These are phyloP conservation scores for Margarornis squamiger DNA, from an alignment of 2,797 vertebrate genomes.

Conservation along the genomic window DNA sequence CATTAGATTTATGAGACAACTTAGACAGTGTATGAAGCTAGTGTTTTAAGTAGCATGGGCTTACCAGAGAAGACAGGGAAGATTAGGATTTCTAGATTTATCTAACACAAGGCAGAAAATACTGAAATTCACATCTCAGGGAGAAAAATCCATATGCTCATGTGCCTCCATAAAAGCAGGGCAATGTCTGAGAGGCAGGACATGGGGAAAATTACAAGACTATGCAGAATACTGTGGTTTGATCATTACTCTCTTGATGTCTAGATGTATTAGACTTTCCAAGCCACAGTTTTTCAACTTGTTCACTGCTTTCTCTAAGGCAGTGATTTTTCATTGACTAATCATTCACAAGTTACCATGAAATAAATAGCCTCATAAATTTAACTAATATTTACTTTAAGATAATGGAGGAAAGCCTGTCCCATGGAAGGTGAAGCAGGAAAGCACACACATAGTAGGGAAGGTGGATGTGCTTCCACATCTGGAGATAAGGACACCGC, in stretches of 20 bases:
- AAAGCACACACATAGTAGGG: background rate
- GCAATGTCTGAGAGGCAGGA: background rate
- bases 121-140: background rate
- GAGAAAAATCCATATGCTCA: background rate
- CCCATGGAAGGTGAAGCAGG: background rate
- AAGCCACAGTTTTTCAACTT: background rate
- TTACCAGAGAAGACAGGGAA: background rate
- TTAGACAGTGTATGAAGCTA: background rate
- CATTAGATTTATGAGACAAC: background rate
- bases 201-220: background rate
- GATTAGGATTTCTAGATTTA: background rate
- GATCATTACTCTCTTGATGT: background rate
- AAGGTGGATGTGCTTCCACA: background rate
- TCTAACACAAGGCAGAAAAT: background rate
- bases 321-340: conserved; percentile 38
- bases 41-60: background rate
- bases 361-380: conserved; percentile 49
- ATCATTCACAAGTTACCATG: conserved; percentile 43
- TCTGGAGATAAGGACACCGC: background rate
- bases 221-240: background rate
- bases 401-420: background rate
- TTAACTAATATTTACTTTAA: conserved; percentile 47
- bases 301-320: background rate
- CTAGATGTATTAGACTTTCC: background rate
- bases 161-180: background rate